Percentiles rank a stretch among this genome's conserved stretches.
phyloP scores from a whole-genome alignment of 2,113 vertebrate species.

The Coptodon rendalli region DNA sequence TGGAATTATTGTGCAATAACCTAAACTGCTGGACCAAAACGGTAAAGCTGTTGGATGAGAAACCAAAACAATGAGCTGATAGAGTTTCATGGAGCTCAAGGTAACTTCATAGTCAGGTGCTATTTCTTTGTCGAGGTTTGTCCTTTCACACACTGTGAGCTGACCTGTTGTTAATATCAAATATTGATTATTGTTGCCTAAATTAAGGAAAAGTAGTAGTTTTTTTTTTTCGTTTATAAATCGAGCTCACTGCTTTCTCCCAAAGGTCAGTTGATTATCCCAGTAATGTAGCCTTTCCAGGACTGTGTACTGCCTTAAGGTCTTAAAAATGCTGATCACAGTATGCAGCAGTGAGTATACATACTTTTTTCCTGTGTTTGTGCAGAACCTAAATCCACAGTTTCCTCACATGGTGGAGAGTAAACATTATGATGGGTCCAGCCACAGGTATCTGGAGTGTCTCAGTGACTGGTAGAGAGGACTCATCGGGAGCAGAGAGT shows the following conservation, averaged over 20 bases:
- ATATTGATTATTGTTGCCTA: not conserved
- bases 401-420: conserved; percentile 45
- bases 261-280: not conserved
- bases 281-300: not conserved
- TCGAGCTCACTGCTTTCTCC: not conserved
- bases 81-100: not conserved
- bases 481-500: conserved; percentile 18
- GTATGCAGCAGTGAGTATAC: conserved; percentile 21
- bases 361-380: conserved; percentile 49
- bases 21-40: not conserved
- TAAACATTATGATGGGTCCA: conserved; percentile 47
- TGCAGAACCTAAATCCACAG: conserved; percentile 38
- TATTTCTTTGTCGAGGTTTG: not conserved
- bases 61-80: not conserved
- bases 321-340: conserved; percentile 1
- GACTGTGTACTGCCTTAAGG: not conserved
- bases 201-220: not conserved
- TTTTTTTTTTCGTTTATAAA: not conserved
- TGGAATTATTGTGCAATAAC: not conserved
- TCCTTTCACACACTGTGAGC: not conserved
- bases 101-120: not conserved
- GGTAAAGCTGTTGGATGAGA: not conserved
- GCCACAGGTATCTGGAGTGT: conserved; percentile 57
- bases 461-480: conserved; percentile 35
- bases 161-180: not conserved